phyloP scores from a whole-genome alignment of 2,888 invertebrate species.

The Opisthograptis luteolata region DNA sequence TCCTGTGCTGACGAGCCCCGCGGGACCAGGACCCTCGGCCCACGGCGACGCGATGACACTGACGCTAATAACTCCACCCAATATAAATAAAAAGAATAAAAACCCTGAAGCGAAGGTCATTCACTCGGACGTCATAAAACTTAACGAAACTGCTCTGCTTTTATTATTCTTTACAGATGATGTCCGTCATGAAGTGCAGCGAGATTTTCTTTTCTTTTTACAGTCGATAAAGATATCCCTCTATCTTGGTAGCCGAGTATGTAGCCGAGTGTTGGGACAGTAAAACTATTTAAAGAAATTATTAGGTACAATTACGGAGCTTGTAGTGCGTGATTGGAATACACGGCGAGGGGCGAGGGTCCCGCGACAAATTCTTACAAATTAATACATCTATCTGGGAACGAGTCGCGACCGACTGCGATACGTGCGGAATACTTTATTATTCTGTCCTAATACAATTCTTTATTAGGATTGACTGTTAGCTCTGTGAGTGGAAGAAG shows the following conservation, averaged over 20 bases:
- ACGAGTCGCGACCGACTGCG: constrained; percentile 65
- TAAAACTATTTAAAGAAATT: constrained; percentile 80
- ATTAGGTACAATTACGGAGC: constrained; percentile 83
- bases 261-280: constrained; percentile 36
- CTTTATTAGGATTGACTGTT: constrained; percentile 34
- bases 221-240: constrained; percentile 32
- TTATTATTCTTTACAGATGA: constrained; percentile 56
- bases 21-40: constrained; percentile 74
- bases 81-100: constrained; percentile 66
- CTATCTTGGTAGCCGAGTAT: constrained; percentile 16
- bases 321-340: constrained; percentile 84
- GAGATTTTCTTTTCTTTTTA: constrained; percentile 33
- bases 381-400: constrained; percentile 81
- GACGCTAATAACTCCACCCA: constrained; percentile 62
- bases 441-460: constrained; percentile 61
- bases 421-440: constrained; percentile 80
- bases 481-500: constrained; percentile 1
- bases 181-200: constrained; percentile 44
- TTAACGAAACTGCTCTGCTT: constrained; percentile 51
- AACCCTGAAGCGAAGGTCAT: constrained; percentile 49
- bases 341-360: constrained; percentile 66
- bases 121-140: constrained; percentile 53
- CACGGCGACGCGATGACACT: constrained; percentile 66
- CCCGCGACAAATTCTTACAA: constrained; percentile 83
- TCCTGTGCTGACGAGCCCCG: constrained; percentile 85